Evolutionary conservation across 2,113 vertebrate genomes (phyloP), one percentile per base, ranked within the genome.

Genomic region (Sinocyclocheilus rhinocerous): DNA sequence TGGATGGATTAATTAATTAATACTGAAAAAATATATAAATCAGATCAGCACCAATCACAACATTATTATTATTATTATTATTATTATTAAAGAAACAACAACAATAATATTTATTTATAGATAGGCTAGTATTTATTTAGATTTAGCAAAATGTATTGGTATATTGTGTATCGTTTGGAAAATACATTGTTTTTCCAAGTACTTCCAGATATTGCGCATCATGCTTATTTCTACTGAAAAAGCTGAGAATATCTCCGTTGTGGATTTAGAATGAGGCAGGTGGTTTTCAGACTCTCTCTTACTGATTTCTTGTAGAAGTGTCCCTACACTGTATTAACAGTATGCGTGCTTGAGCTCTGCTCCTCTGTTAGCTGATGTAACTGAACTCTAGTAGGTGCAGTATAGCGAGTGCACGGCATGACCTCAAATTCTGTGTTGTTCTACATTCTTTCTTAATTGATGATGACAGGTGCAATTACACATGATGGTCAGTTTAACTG

Each of bases 391-490:
- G 61, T 84, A 61, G 26, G 26, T 29, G 81, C 61, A 81, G 24
- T 61, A 55, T 55, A 52, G 55, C 22, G 20, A 52, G 39, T 13
- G 70, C 33, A 57, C 22, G 59, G n/a, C 80, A 57, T 42, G 70
- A 11, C 80, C 63, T 83, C 80, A 29, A 70, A 79, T 20, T 6
- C 59, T 79, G 42, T 79, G 42, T 59, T 65, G 29, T 45, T 59
- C 57, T 33, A 13, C 87, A 85, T 76, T 87, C 83, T 75, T 81
- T 39, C 59, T 88, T 87, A 85, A 90, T 90, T 85, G 52, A 50
- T 69, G 81, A 84, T 81, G 89, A 87, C 63, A 65, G 76, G 72
- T 52, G 81, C 81, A 86, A 81, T 87, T 72, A 87, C 39, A 59
- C 65, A 45, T 50, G 77, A 84, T 42, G n/a, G 76, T 73, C 76